Evolutionary conservation across 2,797 vertebrate genomes (phyloP), one percentile per base, ranked within the genome.

Genomic region (Gobionotothen gibberifrons): DNA sequence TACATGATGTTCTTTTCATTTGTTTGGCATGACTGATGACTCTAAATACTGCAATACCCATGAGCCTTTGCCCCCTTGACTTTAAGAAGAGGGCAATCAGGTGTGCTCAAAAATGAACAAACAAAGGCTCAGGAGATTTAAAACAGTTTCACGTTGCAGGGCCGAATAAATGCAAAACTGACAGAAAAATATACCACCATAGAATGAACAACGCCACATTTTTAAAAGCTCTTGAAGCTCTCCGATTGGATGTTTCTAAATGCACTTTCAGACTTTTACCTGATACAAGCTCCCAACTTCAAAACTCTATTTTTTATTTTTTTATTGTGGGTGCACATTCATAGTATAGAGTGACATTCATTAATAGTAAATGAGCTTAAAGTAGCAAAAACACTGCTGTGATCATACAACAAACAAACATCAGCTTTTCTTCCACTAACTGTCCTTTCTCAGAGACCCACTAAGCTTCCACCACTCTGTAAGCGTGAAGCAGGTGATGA

Each of bases 391-490:
- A 56, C 46, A 21, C 49, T 36, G n/a, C 42, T 48, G 11, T 51
- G 21, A 62, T 22, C 44, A 56, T 7, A 54, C 13, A 54, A 4
- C 29, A 5, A 32, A 32, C 1, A 47, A 69, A 64, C 3, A 7
- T 40, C 4, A 59, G 29, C 26, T 36, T 69, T 79, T 59, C 43
- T 26, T 36, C 9, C 44, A 44, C 58, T 32, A 67, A 53, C 43
- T 60, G 32, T 39, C 51, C 52, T 40, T 68, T 43, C 40, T 74
- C 17, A 59, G 39, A 73, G 13, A 57, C 21, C 21, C 71, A 62
- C 59, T 72, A 63, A 67, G 49, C 29, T 57, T 8, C 69, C 60
- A 68, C 49, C 64, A 59, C 32, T 36, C 32, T 36, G 32, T 36
- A 9, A 36, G 32, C 32, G 26, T 9, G 32, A 36, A 36, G 32